Evolutionary conservation across 2,113 vertebrate species (phyloP).

Genomic region (Rhabdomys dilectus): DNA sequence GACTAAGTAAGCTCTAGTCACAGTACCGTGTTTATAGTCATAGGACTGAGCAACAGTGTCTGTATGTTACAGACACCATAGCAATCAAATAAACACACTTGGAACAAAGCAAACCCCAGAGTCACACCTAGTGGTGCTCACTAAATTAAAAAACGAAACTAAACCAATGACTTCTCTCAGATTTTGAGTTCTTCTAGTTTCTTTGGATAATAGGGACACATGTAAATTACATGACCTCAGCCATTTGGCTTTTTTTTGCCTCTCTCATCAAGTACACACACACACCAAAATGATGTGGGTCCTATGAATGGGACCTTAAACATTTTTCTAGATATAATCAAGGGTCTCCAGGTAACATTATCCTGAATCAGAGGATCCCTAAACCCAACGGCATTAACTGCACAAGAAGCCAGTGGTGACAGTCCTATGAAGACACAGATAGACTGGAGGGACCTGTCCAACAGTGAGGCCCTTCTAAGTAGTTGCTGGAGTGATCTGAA

Average conservation of each 20-base stretch:
- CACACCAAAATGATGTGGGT: neutral
- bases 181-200: neutral
- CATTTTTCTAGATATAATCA: neutral
- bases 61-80: neutral
- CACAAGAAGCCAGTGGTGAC: neutral
- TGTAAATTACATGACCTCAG: neutral
- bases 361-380: neutral
- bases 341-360: neutral
- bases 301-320: neutral
- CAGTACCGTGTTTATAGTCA: slow-evolving; percentile 19
- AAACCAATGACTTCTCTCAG: slow-evolving; percentile 17
- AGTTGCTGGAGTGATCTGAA: neutral
- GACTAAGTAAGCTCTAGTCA: slow-evolving; percentile 11
- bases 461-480: neutral
- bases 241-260: neutral
- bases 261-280: neutral
- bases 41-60: neutral
- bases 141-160: neutral
- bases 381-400: neutral
- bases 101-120: neutral
- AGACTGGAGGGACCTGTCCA: neutral
- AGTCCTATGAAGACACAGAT: neutral
- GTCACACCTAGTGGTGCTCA: neutral
- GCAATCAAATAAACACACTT: neutral
- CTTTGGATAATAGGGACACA: neutral